Evolutionary conservation across 2,113 vertebrate species (phyloP).

Genomic region (Sphaerodactylus townsendi): DNA sequence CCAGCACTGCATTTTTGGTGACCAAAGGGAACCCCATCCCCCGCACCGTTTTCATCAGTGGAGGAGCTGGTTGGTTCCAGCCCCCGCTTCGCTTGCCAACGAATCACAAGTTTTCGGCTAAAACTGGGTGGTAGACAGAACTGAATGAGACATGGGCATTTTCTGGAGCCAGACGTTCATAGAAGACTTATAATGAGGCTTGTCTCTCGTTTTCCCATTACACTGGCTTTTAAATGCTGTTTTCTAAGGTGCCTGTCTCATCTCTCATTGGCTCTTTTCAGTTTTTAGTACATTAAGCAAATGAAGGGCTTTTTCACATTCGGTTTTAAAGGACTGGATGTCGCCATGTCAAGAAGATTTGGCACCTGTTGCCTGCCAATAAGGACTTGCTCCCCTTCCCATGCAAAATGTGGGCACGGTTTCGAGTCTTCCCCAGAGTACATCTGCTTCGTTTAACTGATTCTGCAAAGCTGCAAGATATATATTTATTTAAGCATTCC

Average conservation of each 20-base stretch:
- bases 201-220: constrained; percentile 53
- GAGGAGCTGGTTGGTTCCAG: no score
- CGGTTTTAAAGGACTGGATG: constrained; percentile 22
- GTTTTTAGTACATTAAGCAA: constrained; percentile 57
- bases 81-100: constrained; percentile 25
- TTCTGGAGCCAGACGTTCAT: constrained; percentile 51
- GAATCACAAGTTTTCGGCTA: constrained; percentile 58
- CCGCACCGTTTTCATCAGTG: no score
- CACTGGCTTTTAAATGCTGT: constrained; percentile 25
- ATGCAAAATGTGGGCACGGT: neutral
- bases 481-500: neutral
- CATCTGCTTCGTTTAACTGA: neutral
- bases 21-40: no score
- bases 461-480: neutral
- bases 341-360: constrained; percentile 6
- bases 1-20: no score
- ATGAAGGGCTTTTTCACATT: constrained; percentile 33
- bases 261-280: neutral
- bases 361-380: neutral
- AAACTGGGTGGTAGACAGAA: constrained; percentile 60
- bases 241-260: constrained; percentile 49
- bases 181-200: constrained; percentile 40
- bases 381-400: neutral
- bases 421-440: neutral
- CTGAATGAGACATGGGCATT: constrained; percentile 61